phyloP scores from a whole-genome alignment of 2,888 invertebrate species.

The Andrena hattorfiana region DNA sequence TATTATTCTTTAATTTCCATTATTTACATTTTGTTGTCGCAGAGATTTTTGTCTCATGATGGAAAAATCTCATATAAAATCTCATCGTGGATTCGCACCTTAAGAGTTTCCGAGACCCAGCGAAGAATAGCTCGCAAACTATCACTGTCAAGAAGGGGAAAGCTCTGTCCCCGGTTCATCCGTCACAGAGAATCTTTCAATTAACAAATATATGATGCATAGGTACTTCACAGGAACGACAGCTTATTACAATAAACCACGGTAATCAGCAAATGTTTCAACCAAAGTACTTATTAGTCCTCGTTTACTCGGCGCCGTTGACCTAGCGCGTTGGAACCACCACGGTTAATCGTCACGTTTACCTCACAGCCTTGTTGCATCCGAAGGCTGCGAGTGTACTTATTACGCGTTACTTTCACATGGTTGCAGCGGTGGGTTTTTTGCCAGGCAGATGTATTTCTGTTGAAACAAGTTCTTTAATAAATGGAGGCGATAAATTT shows the following conservation, averaged over 20 bases:
- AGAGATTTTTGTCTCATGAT: too few relatives aligned
- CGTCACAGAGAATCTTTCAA: not conserved
- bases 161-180: not conserved
- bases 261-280: not conserved
- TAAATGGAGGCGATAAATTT: too few relatives aligned
- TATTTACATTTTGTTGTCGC: too few relatives aligned
- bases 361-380: slow-evolving; percentile 1
- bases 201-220: not conserved
- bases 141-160: not conserved
- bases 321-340: not conserved
- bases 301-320: not conserved
- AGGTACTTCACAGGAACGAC: not conserved
- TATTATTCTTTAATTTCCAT: too few relatives aligned
- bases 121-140: not conserved
- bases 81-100: not conserved
- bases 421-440: not conserved
- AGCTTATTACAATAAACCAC: not conserved
- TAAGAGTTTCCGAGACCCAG: not conserved
- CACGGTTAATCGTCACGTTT: not conserved
- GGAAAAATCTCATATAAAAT: too few relatives aligned
- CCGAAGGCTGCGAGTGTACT: not conserved
- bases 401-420: not conserved
- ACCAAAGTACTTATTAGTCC: not conserved
- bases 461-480: too few relatives aligned
- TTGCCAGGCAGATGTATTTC: too few relatives aligned